Evolutionary conservation across 2,113 vertebrate genomes (phyloP).

Genomic region (Dolichallabes microphthalmus): DNA sequence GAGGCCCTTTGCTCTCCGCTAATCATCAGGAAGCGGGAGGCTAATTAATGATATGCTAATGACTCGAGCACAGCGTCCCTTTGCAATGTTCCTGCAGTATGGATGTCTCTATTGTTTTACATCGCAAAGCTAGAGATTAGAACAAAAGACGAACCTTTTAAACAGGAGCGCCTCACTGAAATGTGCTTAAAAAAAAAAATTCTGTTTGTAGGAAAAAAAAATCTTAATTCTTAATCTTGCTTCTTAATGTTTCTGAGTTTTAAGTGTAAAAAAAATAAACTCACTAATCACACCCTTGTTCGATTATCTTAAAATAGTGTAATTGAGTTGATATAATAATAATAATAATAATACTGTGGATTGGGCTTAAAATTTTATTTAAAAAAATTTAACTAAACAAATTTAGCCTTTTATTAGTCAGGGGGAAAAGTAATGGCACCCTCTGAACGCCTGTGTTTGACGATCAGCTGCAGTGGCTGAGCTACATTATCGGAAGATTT

Average conservation of each 20-base stretch:
- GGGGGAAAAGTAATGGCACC: neutral
- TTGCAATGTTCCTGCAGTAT: slow-evolving; percentile 39
- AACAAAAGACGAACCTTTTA: neutral
- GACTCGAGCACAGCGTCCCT: slow-evolving; percentile 42
- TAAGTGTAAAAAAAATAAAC: neutral
- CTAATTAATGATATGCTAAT: slow-evolving; percentile 61
- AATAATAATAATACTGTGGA: too few species aligned
- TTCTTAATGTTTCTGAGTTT: neutral
- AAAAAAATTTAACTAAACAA: neutral
- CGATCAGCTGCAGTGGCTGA: neutral
- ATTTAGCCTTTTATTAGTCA: neutral
- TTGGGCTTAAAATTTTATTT: neutral
- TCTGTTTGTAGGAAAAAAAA: neutral
- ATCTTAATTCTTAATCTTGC: too few species aligned
- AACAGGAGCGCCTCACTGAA: too few species aligned
- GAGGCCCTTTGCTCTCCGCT: slow-evolving; percentile 50
- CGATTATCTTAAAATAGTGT: neutral
- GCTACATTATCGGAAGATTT: neutral
- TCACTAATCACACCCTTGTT: neutral
- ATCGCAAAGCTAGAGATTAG: slow-evolving; percentile 10
- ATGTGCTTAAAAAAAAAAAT: too few species aligned
- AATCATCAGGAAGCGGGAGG: slow-evolving; percentile 51
- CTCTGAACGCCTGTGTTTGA: too few species aligned
- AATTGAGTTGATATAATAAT: too few species aligned
- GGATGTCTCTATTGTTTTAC: slow-evolving; percentile 43